These are phyloP conservation scores for Galerucella calmariensis DNA, from an alignment of 2,888 invertebrate genomes.

Conservation along the genomic window DNA sequence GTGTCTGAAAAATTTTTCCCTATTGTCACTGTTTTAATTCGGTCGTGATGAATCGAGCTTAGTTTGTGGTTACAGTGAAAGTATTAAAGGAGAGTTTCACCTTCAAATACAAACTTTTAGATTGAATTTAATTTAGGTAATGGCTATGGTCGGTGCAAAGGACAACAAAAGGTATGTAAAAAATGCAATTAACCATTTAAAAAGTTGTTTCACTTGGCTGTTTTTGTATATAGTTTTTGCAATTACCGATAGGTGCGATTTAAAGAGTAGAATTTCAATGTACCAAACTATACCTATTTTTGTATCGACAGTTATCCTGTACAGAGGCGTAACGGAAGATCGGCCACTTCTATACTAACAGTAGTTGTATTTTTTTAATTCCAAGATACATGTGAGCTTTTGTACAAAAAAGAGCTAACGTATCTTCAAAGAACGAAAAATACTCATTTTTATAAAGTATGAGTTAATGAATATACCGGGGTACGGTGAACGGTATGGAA, in stretches of 20 bases:
- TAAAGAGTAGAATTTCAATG: not conserved
- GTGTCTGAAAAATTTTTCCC: not conserved
- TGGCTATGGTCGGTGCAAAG: conserved; percentile 37
- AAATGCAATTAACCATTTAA: not conserved
- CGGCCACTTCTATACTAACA: too few species aligned
- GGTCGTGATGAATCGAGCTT: conserved; percentile 23
- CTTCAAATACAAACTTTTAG: conserved; percentile 22
- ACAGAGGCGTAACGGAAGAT: too few species aligned
- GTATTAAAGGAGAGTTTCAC: conserved; percentile 28
- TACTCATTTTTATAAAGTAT: too few species aligned
- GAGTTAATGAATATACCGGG: too few species aligned
- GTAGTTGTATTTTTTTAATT: too few species aligned
- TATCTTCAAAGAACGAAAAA: too few species aligned
- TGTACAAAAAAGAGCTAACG: too few species aligned
- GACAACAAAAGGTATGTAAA: conserved; percentile 37
- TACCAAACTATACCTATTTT: too few species aligned
- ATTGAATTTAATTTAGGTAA: conserved; percentile 20
- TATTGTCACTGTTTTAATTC: conserved; percentile 8
- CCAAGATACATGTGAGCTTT: too few species aligned
- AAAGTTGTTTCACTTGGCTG: not conserved
- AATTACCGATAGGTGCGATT: not conserved
- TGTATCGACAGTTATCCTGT: too few species aligned
- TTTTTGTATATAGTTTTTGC: not conserved
- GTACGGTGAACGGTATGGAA: too few species aligned
- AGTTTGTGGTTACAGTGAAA: conserved; percentile 38